Evolutionary conservation across 2,888 invertebrate species (phyloP), one percentile per base, ranked within the genome.

Genomic region (Drosophila aldrichi): DNA sequence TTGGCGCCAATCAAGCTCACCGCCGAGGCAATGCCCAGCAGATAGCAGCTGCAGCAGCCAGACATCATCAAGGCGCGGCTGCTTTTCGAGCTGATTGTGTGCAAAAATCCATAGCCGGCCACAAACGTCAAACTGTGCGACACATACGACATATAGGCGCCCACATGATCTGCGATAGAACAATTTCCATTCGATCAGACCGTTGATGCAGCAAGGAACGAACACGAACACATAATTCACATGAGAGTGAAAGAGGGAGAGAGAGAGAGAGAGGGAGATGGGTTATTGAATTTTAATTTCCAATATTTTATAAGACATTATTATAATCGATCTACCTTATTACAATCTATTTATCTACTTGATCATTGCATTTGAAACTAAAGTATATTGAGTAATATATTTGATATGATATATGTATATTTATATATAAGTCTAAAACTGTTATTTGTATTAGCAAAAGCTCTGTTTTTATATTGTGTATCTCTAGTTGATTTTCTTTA

Each of bases 91-190:
- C 88, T 83, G n/a, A 90, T 91, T 8, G 90, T 85, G 56, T 89
- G 91, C 43, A 92, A 70, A 29, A 90, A 92, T 40, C 90, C 90
- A 14, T 90, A 80, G 14, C 90, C 91, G 32, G 90, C 86, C 34
- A 92, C 69, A 68, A 90, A 92, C 40, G 88, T 92, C 36, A 91
- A 46, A 36, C 91, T 91, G 66, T 92, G 91, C n/a, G 83, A 91
- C 55, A 91, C 64, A 78, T 91, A 92, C 8, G 91, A 90, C 51
- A 91, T 82, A 58, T 90, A 92, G 9, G 91, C 89, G 34, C 92
- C 92, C 22, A 90, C 82, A 64, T 85, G 81, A 81, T 92, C 92
- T 92, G 79, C 12, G 12, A 56, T 41, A 0, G 9, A 34, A 32
- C 18, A 34, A n/a, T 29, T 34, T 20, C 18, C n/a, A 64, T 10